A percentile compares a stretch with the other conserved stretches of the same genome.
These are phyloP conservation scores for Astropecten irregularis DNA, from an alignment of 53 echinoderm and acorn worm genomes.

Conservation along the genomic window DNA sequence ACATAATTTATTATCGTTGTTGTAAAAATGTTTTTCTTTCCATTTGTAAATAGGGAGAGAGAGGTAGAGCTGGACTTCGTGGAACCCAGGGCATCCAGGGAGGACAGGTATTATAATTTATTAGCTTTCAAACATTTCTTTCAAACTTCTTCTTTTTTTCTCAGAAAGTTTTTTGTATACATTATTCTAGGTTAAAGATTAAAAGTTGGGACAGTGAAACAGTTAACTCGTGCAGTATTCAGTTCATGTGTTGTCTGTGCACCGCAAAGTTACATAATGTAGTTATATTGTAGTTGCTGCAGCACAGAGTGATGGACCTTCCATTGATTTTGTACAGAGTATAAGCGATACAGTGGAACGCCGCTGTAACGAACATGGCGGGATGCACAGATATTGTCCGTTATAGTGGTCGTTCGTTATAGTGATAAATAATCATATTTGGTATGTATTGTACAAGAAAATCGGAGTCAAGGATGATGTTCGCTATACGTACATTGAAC, in stretches of 20 bases:
- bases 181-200: too few species aligned
- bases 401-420: too few species aligned
- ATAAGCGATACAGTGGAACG: too few species aligned
- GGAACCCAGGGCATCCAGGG: slow-evolving; percentile 38
- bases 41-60: slow-evolving; percentile 10
- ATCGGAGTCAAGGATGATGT: too few species aligned
- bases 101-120: slow-evolving; percentile 19
- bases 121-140: not conserved
- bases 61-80: slow-evolving; percentile 7
- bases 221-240: not conserved
- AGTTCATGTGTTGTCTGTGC: not conserved
- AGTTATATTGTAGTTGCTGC: not conserved
- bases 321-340: too few species aligned
- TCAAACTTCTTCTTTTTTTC: not conserved
- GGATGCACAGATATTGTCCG: too few species aligned
- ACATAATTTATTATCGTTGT: too few species aligned
- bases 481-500: too few species aligned
- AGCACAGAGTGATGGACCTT: too few species aligned
- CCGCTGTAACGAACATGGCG: too few species aligned
- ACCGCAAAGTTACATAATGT: not conserved
- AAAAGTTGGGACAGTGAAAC: not conserved
- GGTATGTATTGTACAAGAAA: too few species aligned
- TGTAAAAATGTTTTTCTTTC: not conserved
- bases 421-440: too few species aligned
- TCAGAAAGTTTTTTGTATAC: not conserved